Evolutionary conservation across 2,113 vertebrate genomes (phyloP), one percentile per base, ranked within the genome.

Genomic region (Sebastes fasciatus): DNA sequence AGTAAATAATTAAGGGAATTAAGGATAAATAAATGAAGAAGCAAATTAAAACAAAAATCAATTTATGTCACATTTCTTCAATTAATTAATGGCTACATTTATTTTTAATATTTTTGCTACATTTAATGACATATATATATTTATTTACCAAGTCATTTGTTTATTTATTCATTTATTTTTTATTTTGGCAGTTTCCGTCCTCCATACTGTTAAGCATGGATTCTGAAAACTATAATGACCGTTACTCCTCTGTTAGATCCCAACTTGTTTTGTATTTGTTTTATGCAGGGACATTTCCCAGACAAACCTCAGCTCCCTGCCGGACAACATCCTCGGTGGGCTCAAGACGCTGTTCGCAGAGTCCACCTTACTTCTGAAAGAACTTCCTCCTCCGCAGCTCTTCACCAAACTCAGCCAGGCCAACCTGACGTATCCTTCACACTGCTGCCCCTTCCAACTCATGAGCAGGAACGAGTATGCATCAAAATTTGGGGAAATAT

Each of bases 391-490:
- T 17, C 92, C 96, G 86, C 95, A 96, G 51, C 96, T 94, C 67
- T 97, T 99, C 88, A 89, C 92, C 40, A 90, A 95, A 46, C 96
- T 99, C 52, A 82, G 88, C 19, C 93, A 97, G 51, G 97, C 97
- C 90, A 95, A 95, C 72, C 96, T 99, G 89, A 99, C 98, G 13
- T 99, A 99, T 87, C 94, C 97, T 16, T 98, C 98, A 67, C 98
- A 99, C 89, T 99, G 98, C 92, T 99, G 98, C 77, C 96, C 97
- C 40, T 98, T 99, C 86, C 73, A 94, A 42, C 96, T 96, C 87
- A 94, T 94, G 83, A 88, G 93, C 95, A 95, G 95, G 94, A 97
- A 94, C 80, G 81, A 82, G 89, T 92, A 64, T 0, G 13, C 2
- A 2, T 54, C 1, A 4, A 26, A 45, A 57, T 57, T n/a, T 21